phyloP scores from a whole-genome alignment of 2,888 invertebrate genomes.

The Amphipoea oculea region DNA sequence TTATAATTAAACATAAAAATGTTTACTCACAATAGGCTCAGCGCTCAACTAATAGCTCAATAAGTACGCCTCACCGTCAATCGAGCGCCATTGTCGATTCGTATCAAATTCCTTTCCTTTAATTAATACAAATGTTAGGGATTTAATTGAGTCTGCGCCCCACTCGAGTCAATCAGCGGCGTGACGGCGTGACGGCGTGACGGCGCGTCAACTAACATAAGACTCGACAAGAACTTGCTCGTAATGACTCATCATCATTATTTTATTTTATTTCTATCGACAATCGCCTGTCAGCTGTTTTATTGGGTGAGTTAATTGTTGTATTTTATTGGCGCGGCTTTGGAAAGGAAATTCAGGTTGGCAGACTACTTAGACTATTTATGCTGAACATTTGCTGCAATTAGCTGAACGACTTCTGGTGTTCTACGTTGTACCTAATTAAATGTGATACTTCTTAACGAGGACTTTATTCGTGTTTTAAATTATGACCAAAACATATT shows the following conservation, averaged over 20 bases:
- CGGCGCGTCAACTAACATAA: slow-evolving; percentile 54
- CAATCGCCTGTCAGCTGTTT: slow-evolving; percentile 53
- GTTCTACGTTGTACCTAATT: not conserved
- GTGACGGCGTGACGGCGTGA: slow-evolving; percentile 65
- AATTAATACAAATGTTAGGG: slow-evolving; percentile 75
- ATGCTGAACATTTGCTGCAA: slow-evolving; percentile 2
- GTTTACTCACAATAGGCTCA: slow-evolving; percentile 67
- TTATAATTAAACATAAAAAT: slow-evolving; percentile 67
- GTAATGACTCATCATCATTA: slow-evolving; percentile 71
- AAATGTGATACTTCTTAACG: not conserved
- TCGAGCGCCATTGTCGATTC: slow-evolving; percentile 65
- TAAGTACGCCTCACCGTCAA: slow-evolving; percentile 55
- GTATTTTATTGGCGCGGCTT: slow-evolving; percentile 32
- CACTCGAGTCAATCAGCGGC: slow-evolving; percentile 71
- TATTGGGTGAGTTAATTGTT: slow-evolving; percentile 55
- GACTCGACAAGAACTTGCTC: slow-evolving; percentile 60
- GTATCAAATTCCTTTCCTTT: slow-evolving; percentile 74
- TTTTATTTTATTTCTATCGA: slow-evolving; percentile 61
- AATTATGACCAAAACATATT: not conserved
- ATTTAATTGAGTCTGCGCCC: slow-evolving; percentile 72
- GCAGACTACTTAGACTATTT: not conserved
- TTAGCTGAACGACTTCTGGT: not conserved
- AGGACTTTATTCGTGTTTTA: not conserved
- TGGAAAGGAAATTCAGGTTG: slow-evolving; percentile 6
- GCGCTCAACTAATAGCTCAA: slow-evolving; percentile 58